Conservation (phyloP, 2,113 vertebrate genomes). For the Psittacula cyanocephala region DNA sequence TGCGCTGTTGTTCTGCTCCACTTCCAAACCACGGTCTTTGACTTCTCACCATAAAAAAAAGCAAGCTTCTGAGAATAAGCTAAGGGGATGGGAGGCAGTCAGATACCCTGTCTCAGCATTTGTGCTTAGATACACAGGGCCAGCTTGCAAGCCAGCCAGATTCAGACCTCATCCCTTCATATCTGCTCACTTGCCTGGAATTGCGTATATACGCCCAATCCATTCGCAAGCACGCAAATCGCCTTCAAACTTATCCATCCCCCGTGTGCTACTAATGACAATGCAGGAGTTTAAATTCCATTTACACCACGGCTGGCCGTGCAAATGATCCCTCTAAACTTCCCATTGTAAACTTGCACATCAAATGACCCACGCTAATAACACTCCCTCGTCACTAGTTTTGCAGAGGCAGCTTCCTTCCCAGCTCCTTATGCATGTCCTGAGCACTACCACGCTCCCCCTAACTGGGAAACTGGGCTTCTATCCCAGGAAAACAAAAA, state of each 20-base stretch:
- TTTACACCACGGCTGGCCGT: neutral
- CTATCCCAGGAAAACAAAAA: neutral
- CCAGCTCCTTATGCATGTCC: neutral
- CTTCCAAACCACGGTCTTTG: neutral
- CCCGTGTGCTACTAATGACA: neutral
- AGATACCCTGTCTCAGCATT: neutral
- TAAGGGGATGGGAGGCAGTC: neutral
- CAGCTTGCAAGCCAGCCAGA: conserved; percentile 36
- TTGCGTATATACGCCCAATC: neutral
- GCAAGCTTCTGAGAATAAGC: neutral
- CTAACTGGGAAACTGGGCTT: neutral
- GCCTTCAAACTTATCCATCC: neutral
- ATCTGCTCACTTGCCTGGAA: conserved; percentile 34
- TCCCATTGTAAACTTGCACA: neutral
- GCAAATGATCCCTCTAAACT: neutral
- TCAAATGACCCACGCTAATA: neutral
- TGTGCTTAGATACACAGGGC: neutral
- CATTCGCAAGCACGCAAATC: neutral
- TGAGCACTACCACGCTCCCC: neutral
- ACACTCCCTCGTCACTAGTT: neutral
- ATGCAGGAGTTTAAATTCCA: neutral
- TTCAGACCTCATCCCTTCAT: conserved; percentile 36
- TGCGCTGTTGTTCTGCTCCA: neutral
- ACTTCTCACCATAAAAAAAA: neutral
- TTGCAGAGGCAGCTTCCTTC: neutral